Conservation (phyloP, 2,113 vertebrate genomes). For the Corvus cornix region DNA sequence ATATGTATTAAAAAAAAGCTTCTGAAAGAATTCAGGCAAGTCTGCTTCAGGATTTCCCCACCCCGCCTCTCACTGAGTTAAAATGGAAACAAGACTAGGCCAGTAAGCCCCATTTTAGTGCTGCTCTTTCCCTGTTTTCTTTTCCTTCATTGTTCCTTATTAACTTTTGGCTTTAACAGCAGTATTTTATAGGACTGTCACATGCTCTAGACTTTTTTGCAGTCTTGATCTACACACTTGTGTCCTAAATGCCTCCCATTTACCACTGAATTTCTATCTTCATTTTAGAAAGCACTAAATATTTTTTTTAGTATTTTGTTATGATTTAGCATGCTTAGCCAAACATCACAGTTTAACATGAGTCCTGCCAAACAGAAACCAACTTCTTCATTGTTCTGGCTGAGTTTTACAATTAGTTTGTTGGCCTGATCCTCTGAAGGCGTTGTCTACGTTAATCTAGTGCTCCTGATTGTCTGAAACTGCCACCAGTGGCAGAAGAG, state of each 20-base stretch:
- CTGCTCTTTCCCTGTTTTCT: neutral
- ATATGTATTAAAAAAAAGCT: neutral
- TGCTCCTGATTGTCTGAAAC: neutral
- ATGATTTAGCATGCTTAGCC: neutral
- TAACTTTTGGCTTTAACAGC: neutral
- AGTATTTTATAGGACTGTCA: neutral
- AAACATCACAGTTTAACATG: neutral
- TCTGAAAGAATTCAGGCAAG: neutral
- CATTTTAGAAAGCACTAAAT: neutral
- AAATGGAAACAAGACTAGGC: neutral
- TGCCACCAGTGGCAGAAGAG: neutral
- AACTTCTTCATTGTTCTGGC: neutral
- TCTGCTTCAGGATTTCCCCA: neutral
- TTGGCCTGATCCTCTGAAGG: neutral
- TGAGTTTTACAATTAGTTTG: neutral
- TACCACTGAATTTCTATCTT: neutral
- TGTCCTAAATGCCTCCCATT: neutral
- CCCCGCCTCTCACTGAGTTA: fast-evolving
- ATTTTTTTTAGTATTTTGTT: neutral
- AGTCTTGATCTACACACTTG: neutral
- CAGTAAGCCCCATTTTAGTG: neutral
- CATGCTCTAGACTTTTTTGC: neutral
- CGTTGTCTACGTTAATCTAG: neutral
- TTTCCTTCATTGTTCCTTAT: neutral
- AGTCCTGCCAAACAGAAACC: neutral